Base-by-base conservation (phyloP, 2,113 vertebrate species). In the Paradisaea rubra region DNA sequence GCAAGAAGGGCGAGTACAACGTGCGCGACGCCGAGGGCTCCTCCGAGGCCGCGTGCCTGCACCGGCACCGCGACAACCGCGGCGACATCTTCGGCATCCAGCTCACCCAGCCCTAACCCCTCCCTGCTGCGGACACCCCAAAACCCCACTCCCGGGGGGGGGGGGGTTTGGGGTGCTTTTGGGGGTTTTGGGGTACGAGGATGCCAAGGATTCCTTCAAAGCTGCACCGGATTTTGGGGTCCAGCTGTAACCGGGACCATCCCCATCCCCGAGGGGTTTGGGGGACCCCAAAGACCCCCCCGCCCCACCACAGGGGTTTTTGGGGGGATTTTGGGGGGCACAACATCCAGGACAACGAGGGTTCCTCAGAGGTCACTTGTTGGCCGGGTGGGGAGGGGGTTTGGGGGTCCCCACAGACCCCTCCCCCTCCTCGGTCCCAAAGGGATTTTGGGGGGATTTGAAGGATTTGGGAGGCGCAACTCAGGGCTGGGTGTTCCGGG, bases 1-100 rank as follows among this genome's bases (percentile, higher is more conserved):
- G 91, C 2, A 89, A 81, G 91, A 89, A 85, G 56, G 91, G 91
- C 15, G 91, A 93, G 27, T 93, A 93, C 91, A 89, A 93, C 61
- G 91, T 93, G 56, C 56, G 86, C 0, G 91, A 93, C 23, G 81
- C 91, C 56, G 91, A 89, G 57, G 81, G 86, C 25, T 81, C 90
- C 30, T 28, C 56, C 13, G 91, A 81, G 19, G 86, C 81, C n/a
- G 27, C 91, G 9, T 53, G 91, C 6, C 74, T 81, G n/a, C 91
- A 76, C 73, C 86, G 49, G 35, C 66, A 31, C 3, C 60, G 28
- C 2, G 59, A 21, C 7, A 6, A 39, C 28, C 50, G 25, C 15
- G 17, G 11, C 1, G 90, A 91, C 16, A 15, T 69, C 6, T 89
- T 63, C 3, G 91, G 91, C 21, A 93, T 89, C 54, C 91, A 74